These are phyloP conservation scores for Pachliopta kotzebuea DNA, from an alignment of 2,888 invertebrate genomes.

Conservation along the genomic window DNA sequence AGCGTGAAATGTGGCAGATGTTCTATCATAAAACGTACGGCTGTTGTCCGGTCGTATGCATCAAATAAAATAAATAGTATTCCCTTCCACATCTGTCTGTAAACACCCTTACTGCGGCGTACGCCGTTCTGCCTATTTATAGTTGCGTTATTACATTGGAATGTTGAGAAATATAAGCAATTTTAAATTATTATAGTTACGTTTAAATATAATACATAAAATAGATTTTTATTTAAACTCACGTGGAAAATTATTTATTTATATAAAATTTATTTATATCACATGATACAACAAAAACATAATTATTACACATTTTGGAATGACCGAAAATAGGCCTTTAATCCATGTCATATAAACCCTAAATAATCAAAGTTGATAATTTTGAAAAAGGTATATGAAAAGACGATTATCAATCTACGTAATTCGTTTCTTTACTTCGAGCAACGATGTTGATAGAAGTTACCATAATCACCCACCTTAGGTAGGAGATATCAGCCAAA, in stretches of 20 bases:
- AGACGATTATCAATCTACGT: no score
- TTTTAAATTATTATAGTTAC: neutral
- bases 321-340: no score
- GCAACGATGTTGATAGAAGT: no score
- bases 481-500: no score
- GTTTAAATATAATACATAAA: neutral
- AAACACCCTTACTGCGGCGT: constrained; percentile 9
- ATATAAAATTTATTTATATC: no score
- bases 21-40: constrained; percentile 47
- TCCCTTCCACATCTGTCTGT: constrained; percentile 29
- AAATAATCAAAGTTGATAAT: no score
- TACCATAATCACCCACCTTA: no score
- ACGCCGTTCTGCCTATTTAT: constrained; percentile 17
- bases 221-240: neutral
- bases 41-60: constrained; percentile 37
- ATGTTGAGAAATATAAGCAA: neutral
- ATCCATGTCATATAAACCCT: no score
- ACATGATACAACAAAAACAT: neutral
- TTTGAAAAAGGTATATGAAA: no score
- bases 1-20: constrained; percentile 77
- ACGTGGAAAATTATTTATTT: no score
- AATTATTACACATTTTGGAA: neutral
- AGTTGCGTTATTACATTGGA: neutral
- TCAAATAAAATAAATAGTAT: constrained; percentile 43
- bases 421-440: no score